phyloP scores from a whole-genome alignment of 2,888 invertebrate genomes.

The Lasioglossum calceatum region DNA sequence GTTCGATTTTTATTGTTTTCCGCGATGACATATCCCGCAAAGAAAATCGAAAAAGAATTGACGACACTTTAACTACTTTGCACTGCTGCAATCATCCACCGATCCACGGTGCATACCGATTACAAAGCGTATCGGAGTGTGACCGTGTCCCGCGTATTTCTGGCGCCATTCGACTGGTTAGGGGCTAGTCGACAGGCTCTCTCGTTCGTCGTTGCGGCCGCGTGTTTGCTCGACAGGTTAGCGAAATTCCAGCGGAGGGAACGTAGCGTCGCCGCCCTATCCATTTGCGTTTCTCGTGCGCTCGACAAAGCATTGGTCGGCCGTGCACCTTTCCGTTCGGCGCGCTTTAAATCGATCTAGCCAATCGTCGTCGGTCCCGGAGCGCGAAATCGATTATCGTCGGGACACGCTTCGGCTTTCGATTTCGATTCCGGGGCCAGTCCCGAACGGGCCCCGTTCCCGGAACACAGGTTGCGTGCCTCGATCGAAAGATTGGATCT shows the following conservation, averaged over 20 bases:
- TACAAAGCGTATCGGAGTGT: slow-evolving; percentile 58
- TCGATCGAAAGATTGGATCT: slow-evolving; percentile 42
- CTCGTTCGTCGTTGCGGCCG: slow-evolving; percentile 50
- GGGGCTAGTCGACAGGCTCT: slow-evolving; percentile 63
- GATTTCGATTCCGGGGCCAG: slow-evolving; percentile 15
- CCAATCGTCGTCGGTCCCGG: slow-evolving; percentile 31
- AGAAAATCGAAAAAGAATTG: no score
- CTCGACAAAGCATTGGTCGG: slow-evolving; percentile 21
- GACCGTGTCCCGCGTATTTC: slow-evolving; percentile 69
- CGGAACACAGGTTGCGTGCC: background rate
- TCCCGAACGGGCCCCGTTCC: background rate
- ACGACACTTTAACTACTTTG: background rate
- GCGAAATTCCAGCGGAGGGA: slow-evolving; percentile 64
- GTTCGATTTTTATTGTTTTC: no score
- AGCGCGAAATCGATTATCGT: slow-evolving; percentile 59
- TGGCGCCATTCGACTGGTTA: slow-evolving; percentile 58
- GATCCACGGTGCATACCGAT: slow-evolving; percentile 24
- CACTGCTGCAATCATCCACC: background rate
- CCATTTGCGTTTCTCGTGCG: slow-evolving; percentile 36
- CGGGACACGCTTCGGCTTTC: slow-evolving; percentile 37
- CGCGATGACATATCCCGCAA: no score
- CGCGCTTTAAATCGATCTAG: slow-evolving; percentile 43
- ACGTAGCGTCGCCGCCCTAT: slow-evolving; percentile 44
- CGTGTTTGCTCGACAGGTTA: slow-evolving; percentile 64
- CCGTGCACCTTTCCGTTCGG: slow-evolving; percentile 19